Percentiles rank a stretch among this genome's conserved stretches.
These are phyloP conservation scores for Connochaetes taurinus DNA, from an alignment of 2,113 vertebrate genomes.

Conservation along the genomic window DNA sequence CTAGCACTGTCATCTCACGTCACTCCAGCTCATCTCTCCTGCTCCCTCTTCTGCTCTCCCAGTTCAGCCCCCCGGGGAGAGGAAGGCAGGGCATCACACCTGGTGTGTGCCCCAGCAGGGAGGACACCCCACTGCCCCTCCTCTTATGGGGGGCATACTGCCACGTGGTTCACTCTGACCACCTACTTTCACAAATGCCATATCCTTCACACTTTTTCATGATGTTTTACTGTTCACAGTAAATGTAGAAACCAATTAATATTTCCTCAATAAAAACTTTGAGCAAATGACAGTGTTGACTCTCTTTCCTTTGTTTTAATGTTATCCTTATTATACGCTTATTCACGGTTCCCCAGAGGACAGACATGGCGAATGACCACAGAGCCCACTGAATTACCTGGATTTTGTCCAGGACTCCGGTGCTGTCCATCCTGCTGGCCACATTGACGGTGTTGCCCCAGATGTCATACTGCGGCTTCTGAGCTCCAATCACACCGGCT, in stretches of 20 bases:
- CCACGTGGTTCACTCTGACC: rapidly evolving
- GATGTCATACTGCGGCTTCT: conserved; percentile 98
- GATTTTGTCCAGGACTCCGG: conserved; percentile 96
- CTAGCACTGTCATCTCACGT: rapidly evolving
- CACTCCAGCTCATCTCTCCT: rapidly evolving
- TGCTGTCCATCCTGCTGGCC: conserved; percentile 98
- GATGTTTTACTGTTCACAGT: neutral
- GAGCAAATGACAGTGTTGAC: neutral
- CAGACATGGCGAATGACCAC: rapidly evolving
- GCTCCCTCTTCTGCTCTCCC: neutral
- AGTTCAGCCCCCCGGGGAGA: neutral
- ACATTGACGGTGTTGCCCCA: conserved; percentile 99
- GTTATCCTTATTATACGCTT: rapidly evolving
- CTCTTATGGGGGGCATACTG: rapidly evolving
- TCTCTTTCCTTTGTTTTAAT: neutral
- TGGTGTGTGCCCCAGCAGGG: too few relatives aligned
- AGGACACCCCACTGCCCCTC: rapidly evolving
- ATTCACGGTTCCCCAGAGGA: neutral
- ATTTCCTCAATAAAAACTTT: neutral
- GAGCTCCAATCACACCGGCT: conserved; percentile 96
- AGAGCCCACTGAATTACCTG: conserved; percentile 79
- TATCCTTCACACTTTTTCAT: neutral
- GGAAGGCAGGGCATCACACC: neutral
- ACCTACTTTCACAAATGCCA: neutral
- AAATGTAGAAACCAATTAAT: neutral